phyloP scores from a whole-genome alignment of 2,888 invertebrate genomes.

The Nemurella pictetii region DNA sequence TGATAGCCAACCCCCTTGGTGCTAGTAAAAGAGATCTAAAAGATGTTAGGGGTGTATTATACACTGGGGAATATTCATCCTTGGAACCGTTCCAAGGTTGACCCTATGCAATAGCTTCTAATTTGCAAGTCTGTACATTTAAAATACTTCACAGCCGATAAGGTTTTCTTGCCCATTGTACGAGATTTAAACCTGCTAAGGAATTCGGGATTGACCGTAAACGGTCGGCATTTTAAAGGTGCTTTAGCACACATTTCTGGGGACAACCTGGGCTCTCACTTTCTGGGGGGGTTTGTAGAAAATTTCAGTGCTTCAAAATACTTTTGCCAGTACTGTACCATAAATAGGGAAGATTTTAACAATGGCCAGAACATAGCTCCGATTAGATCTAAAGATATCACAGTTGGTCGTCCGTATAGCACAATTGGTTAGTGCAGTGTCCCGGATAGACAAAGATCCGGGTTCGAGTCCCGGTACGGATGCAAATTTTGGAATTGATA shows the following conservation, averaged over 20 bases:
- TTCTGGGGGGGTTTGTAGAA: slow-evolving; percentile 21
- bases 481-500: too few species aligned
- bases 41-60: slow-evolving; percentile 27
- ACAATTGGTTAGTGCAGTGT: too few species aligned
- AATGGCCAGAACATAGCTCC: not conserved
- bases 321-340: slow-evolving; percentile 30
- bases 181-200: not conserved
- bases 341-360: not conserved
- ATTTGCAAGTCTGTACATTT: slow-evolving; percentile 25
- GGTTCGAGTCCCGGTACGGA: too few species aligned
- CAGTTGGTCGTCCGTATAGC: too few species aligned
- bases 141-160: not conserved
- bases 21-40: slow-evolving; percentile 3
- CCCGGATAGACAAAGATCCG: too few species aligned
- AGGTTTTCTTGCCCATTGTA: not conserved
- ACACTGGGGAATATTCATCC: slow-evolving; percentile 5
- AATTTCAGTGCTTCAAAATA: slow-evolving; percentile 25
- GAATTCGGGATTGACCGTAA: not conserved
- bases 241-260: slow-evolving; percentile 20
- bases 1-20: slow-evolving; percentile 2
- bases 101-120: slow-evolving; percentile 15
- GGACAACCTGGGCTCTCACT: slow-evolving; percentile 31
- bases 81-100: slow-evolving; percentile 15
- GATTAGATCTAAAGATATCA: not conserved
- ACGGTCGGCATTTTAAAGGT: not conserved